These are phyloP conservation scores for Corythoichthys haematopterus DNA, from an alignment of 2,113 vertebrate species.

Conservation along the genomic window DNA sequence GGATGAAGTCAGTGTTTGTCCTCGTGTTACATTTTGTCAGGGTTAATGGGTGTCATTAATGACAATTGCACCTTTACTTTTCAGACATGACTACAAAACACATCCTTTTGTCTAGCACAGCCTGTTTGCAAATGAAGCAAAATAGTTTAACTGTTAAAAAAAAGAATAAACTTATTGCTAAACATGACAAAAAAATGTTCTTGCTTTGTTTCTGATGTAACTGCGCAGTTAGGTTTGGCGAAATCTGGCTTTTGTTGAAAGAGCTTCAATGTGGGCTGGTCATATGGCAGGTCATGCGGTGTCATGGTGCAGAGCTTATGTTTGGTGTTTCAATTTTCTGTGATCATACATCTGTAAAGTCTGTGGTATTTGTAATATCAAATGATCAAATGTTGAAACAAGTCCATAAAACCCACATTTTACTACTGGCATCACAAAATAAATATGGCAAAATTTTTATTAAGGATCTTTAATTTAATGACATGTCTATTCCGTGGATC, in stretches of 20 bases:
- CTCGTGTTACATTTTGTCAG: conserved; percentile 31
- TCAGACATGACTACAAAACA: conserved; percentile 1
- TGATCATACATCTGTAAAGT: neutral
- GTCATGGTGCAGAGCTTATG: neutral
- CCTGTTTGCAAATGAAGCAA: too few species aligned
- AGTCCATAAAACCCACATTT: neutral
- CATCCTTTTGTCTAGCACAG: too few species aligned
- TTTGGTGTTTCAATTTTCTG: too few species aligned
- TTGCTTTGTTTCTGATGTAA: too few species aligned
- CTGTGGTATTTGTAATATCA: neutral
- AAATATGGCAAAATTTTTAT: neutral
- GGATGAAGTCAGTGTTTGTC: conserved; percentile 48
- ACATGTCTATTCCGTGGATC: neutral
- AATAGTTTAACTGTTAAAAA: neutral
- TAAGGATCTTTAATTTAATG: neutral
- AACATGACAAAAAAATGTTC: too few species aligned
- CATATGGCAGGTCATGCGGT: neutral
- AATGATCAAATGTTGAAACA: neutral
- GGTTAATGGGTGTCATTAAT: conserved; percentile 45
- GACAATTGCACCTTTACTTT: conserved; percentile 26
- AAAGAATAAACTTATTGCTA: neutral
- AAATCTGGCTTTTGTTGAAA: neutral
- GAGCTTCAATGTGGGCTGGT: neutral
- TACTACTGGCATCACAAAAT: neutral
- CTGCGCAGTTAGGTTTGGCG: neutral